Base-by-base conservation (phyloP, 2,113 vertebrate genomes). In the Siniperca knerii region DNA sequence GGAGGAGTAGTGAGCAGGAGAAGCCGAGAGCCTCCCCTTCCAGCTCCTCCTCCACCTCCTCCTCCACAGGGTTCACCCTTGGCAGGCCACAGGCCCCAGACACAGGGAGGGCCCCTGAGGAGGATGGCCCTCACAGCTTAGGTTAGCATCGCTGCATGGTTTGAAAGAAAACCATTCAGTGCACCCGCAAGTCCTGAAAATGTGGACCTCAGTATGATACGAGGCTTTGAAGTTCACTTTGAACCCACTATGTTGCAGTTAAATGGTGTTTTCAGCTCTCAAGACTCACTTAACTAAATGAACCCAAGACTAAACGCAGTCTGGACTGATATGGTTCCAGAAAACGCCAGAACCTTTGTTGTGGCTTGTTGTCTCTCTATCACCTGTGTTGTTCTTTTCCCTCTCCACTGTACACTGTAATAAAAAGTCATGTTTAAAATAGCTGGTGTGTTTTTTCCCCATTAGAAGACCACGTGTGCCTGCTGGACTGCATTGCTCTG, bases 401-500 rank as follows among this genome's bases (percentile, higher is more conserved):
- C 16, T 61, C 16, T 60, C 13, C 15, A 12, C 16, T n/a, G 25
- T 50, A 15, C 18, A 13, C 9, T 61, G 0, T 4, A 48, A 8
- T 20, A 18, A 35, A 75, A 50, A 8, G 2, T 37, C 7, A 6
- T 64, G 1, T 37, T 55, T 23, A 21, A 52, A 68, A 12, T 10
- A 21, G 9, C 10, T 71, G 65, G 35, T 74, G 12, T 29, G 48
- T 0, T 62, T 25, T 71, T 40, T 65, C 25, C 37, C 18, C 33
- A 13, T 46, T 82, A 98, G 98, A 97, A 84, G 96, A 97, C 37
- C 97, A 97, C 0, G 77, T 97, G 82, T 99, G 98, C 91, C 94
- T 99, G 88, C 88, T 99, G 85, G 98, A 99, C 93, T 99, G 98
- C 95, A 97, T 99, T 61, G 92, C 97, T 8, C 94, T 99, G 84